Percentiles rank a stretch among this genome's conserved stretches.
Evolutionary conservation across 2,888 invertebrate genomes (phyloP).

Genomic region (Megamerina dolium): DNA sequence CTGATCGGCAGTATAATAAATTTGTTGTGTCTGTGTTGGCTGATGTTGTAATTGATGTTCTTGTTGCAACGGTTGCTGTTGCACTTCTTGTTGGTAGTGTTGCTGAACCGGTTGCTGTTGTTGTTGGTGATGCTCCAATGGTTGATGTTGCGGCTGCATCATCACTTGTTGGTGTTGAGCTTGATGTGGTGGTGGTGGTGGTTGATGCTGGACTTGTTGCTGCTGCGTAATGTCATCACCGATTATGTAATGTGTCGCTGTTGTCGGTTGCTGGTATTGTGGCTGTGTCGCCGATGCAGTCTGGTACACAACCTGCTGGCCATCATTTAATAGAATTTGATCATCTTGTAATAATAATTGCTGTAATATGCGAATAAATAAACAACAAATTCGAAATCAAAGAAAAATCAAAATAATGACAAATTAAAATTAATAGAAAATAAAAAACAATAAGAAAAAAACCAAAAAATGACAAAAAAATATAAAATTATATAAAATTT

Average conservation of each 20-base stretch:
- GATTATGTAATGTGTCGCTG: constrained; percentile 24
- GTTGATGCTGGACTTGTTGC: constrained; percentile 30
- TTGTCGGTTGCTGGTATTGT: constrained; percentile 30
- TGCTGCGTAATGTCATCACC: constrained; percentile 29
- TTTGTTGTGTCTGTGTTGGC: constrained; percentile 27
- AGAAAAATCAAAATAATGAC: constrained; percentile 24
- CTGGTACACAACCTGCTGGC: constrained; percentile 50
- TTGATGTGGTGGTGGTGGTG: constrained; percentile 35
- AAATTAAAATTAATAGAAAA: background rate
- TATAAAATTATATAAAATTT: constrained; percentile 5
- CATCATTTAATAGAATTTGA: constrained; percentile 50
- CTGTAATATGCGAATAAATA: too few species aligned
- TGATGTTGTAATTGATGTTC: constrained; percentile 23
- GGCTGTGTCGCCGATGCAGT: constrained; percentile 31
- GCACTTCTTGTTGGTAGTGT: constrained; percentile 29
- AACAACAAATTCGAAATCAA: background rate
- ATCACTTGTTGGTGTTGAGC: constrained; percentile 25
- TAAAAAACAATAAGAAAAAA: constrained; percentile 2
- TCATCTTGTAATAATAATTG: constrained; percentile 40
- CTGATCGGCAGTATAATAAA: constrained; percentile 41
- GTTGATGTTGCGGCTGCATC: constrained; percentile 29
- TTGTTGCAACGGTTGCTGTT: constrained; percentile 22
- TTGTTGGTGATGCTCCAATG: constrained; percentile 21
- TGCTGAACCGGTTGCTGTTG: constrained; percentile 26
- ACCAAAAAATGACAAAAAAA: constrained; percentile 6